Conservation (phyloP, 2,797 vertebrate species). For the Garrulus glandarius region DNA sequence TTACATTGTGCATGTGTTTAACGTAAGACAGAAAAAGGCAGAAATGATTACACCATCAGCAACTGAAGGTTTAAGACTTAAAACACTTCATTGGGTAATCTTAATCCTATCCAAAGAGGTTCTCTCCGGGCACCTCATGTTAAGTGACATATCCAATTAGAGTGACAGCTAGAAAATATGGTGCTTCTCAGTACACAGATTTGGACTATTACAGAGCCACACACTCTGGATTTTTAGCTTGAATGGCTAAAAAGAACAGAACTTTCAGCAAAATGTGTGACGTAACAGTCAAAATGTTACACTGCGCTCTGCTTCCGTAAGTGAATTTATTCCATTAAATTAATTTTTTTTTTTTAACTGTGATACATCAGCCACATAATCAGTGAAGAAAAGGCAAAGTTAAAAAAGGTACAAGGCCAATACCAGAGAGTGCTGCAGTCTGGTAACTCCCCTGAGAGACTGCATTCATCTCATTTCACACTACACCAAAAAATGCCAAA, state of each 20-base stretch:
- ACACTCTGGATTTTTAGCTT: background rate
- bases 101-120: conserved; percentile 81
- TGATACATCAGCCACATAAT: background rate
- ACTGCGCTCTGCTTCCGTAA: background rate
- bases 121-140: conserved; percentile 79
- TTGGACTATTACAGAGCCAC: background rate
- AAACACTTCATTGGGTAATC: conserved; percentile 72
- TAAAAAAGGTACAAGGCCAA: background rate
- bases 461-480: background rate
- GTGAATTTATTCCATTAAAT: background rate
- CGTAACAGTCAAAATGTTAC: background rate
- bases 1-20: background rate
- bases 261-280: background rate
- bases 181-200: conserved; percentile 50
- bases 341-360: too few relatives aligned
- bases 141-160: conserved; percentile 82
- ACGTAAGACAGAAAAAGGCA: conserved; percentile 20
- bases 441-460: background rate
- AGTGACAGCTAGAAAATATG: conserved; percentile 71
- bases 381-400: background rate
- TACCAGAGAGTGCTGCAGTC: background rate
- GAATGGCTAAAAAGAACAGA: background rate
- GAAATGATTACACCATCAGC: conserved; percentile 67
- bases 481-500: background rate
- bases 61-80: conserved; percentile 71